Base-by-base conservation (phyloP, 2,113 vertebrate genomes). In the Kryptolebias marmoratus region DNA sequence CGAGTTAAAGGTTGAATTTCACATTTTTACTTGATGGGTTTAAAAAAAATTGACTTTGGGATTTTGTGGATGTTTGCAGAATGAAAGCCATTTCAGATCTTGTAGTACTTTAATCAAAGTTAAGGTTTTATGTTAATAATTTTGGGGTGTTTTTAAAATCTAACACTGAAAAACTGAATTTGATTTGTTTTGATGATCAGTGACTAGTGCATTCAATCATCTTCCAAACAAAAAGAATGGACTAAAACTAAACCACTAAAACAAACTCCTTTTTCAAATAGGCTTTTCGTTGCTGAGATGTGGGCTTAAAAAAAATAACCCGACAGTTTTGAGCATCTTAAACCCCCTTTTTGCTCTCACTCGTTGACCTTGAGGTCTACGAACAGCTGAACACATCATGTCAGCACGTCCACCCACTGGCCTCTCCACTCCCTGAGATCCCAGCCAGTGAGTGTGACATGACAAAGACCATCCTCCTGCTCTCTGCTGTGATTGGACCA, bases 351-450 rank as follows among this genome's bases (percentile, higher is more conserved):
- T 11, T 11, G 3, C 22, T 63, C 49, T 63, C 45, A 65, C 68
- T 59, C 15, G 1, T 49, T 58, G 70, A 55, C 64, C 44, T 65
- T 18, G n/a, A 63, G 47, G 58, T 74, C 22, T 59, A 15, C 59
- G 65, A 79, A 75, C 87, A 85, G 88, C 87, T 91, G 88, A 64
- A 75, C 32, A 28, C 49, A 28, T 49, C 64, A 44, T 66, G 82
- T 89, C 90, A 88, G 71, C 81, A 82, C 75, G 47, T 64, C 16
- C 77, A 50, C 32, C 74, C 13, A 0, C 28, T 60, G 68, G 55
- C 52, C 65, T 27, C 42, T 55, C 30, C n/a, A 57, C 66, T 79
- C 67, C 48, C 73, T 11, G 39, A 67, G 45, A 68, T 57, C 55
- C 16, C 47, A 44, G 77, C 32, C 58, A 60, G 47, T n/a, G 66